Base-by-base conservation (phyloP, 2,888 invertebrate species). In the Eurytoma californica region DNA sequence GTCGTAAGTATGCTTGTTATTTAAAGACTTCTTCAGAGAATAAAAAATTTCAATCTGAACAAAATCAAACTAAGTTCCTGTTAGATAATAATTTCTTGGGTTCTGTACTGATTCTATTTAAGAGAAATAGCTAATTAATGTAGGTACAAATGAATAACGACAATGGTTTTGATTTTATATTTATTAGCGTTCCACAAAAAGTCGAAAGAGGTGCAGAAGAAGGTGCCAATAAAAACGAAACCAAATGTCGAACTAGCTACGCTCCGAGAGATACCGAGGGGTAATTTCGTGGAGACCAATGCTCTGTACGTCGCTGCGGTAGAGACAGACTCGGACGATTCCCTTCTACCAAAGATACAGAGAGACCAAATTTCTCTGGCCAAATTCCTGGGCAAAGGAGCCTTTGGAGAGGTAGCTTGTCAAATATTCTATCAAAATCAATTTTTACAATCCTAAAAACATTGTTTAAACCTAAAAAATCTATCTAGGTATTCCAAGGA, bases 381-480 rank as follows among this genome's bases (percentile, higher is more conserved):
- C 16, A 96, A 96, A 87, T 97, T 97, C 88, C 92, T 99, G 72
- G 99, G 98, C 0, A 96, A 97, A 79, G 99, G 99, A 0, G 98
- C 98, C 0, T 99, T 99, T 87, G 99, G 99, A 0, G 98, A 98
- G 91, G 99, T 89, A 80, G 74, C 69, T 65, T 49, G 66, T 49
- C 1, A 20, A 39, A 53, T 14, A 14, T 4, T 14, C n/a, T 7
- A 16, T 13, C 53, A 53, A 9, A 14, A 53, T n/a, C 3, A 7
- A 53, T 16, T 51, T 14, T 14, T 5, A n/a, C 3, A 13, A 14
- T 53, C 0, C 14, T 2, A 28, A 28, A 63, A 63, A 2, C 1
- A 47, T 28, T 63, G 7, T 39, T 39, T n/a, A 24, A 51, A 51
- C 3, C 13, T 4, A 2, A 47, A 18, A 24, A 49, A 63, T 47